These are phyloP conservation scores for Mixornis gularis DNA, from an alignment of 2,113 vertebrate genomes.

Conservation along the genomic window DNA sequence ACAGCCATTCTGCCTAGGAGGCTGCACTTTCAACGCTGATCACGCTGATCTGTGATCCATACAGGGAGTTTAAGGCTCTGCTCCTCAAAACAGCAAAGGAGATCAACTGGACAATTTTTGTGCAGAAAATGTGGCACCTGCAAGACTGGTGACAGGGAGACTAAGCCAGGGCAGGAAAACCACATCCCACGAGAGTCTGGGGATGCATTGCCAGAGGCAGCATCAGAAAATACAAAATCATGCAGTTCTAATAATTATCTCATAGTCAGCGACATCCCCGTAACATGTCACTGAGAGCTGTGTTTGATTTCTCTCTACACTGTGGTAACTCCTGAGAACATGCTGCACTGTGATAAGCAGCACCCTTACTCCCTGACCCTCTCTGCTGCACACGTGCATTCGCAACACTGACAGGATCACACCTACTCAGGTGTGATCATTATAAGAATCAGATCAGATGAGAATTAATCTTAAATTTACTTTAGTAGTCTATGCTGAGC, in stretches of 20 bases:
- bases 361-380: background rate
- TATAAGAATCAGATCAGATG: background rate
- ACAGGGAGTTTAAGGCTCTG: background rate
- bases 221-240: background rate
- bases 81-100: background rate
- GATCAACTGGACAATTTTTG: background rate
- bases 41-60: accelerated
- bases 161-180: background rate
- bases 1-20: background rate
- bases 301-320: background rate
- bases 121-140: background rate
- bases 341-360: background rate
- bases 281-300: background rate
- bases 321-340: background rate
- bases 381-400: background rate
- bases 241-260: background rate
- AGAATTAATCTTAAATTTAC: background rate
- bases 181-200: background rate
- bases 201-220: background rate
- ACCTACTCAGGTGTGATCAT: background rate
- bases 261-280: background rate
- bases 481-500: background rate
- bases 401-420: background rate
- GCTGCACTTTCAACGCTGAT: background rate
- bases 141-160: background rate